phyloP scores from a whole-genome alignment of 2,797 vertebrate genomes.

The Argentina silus region DNA sequence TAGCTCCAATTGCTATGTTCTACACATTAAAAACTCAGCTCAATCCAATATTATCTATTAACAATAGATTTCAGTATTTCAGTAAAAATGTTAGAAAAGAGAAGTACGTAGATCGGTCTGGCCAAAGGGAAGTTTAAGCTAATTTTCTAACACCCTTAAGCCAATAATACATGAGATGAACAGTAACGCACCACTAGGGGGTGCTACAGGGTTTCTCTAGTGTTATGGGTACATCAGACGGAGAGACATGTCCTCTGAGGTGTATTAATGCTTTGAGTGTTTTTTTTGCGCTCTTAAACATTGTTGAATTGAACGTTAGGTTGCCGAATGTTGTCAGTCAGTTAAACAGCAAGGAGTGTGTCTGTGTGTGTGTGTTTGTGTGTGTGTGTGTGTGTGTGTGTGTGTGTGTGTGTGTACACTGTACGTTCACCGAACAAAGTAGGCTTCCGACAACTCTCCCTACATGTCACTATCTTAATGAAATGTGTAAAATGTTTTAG shows the following conservation, averaged over 20 bases:
- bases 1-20: constrained; percentile 51
- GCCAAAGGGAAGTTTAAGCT: constrained; percentile 52
- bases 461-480: background rate
- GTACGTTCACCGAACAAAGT: background rate
- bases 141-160: constrained; percentile 58
- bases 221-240: constrained; percentile 48
- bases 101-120: constrained; percentile 52
- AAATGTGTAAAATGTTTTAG: constrained; percentile 40
- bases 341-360: constrained; percentile 32
- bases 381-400: background rate
- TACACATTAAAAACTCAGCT: constrained; percentile 60
- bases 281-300: background rate
- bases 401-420: constrained; percentile 2
- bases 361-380: background rate
- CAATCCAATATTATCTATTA: constrained; percentile 40
- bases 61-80: constrained; percentile 58
- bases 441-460: too few relatives aligned
- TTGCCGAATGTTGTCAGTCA: constrained; percentile 45
- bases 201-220: constrained; percentile 47
- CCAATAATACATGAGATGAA: constrained; percentile 55
- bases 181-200: constrained; percentile 17
- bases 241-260: constrained; percentile 52
- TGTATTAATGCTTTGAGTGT: constrained; percentile 54
- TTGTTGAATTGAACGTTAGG: constrained; percentile 42
- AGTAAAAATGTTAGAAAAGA: constrained; percentile 74